Evolutionary conservation across 2,797 vertebrate genomes (phyloP), one percentile per base, ranked within the genome.

Genomic region (Macropus fuliginosus): DNA sequence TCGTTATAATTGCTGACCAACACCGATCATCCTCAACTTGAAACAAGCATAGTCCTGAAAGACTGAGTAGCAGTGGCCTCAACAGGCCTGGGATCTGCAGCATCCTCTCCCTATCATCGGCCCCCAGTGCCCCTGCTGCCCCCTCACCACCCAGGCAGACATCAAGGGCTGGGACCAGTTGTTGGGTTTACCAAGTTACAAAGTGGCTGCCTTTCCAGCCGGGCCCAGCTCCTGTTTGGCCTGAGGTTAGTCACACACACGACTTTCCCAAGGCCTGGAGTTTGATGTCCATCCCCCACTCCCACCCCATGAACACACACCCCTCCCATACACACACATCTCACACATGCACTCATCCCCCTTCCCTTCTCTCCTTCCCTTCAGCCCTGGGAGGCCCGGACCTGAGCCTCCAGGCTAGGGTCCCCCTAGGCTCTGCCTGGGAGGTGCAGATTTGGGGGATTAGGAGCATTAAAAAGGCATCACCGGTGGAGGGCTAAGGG

Each of bases 371-470:
- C 18, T 24, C 74, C 74, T 87, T 87, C 74, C 40, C 40, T 87
- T 9, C 21, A 87, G 74, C 74, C 40, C 74, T 87, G 74, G 74
- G 74, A 87, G 74, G 74, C 74, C 74, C 40, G 50, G 40, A 40
- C 74, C 24, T 50, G 21, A 87, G 74, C 74, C 74, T 40, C 40
- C 21, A 50, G 74, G 74, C 40, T 87, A 40, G 74, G 74, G 74
- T 87, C 74, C 74, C 24, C 40, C 74, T 87, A 87, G 74, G 74
- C 74, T 87, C 74, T 87, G 74, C 74, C 40, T 87, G 74, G 74
- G 74, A 87, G 74, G 74, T 87, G 74, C 74, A 87, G 74, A 87
- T 87, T 87, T 87, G 74, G 74, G 74, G 74, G 74, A 87, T 87
- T 87, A 87, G 74, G 74, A 87, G 74, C 74, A 87, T 87, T 87